A percentile compares a stretch with the other conserved stretches of the same genome.
Evolutionary conservation across 2,113 vertebrate species (phyloP).

Genomic region (Ceyx cyanopectus): DNA sequence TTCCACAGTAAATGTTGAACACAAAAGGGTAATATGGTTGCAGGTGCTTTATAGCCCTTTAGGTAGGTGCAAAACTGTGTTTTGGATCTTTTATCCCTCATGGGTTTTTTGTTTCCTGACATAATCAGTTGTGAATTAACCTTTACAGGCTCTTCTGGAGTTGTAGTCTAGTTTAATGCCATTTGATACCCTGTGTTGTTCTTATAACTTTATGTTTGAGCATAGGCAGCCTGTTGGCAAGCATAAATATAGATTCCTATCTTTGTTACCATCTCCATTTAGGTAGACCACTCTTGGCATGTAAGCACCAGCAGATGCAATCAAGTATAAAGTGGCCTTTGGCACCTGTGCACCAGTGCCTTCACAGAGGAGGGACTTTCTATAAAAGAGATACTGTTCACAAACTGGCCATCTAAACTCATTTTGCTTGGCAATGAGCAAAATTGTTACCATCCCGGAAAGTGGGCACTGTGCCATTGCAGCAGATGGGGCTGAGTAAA

Average conservation of each 20-base stretch:
- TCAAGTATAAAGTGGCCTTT: not conserved
- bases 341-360: not conserved
- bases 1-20: not conserved
- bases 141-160: not conserved
- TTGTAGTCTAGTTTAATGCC: not conserved
- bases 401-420: conserved; percentile 16
- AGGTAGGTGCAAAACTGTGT: not conserved
- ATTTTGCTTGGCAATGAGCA: conserved; percentile 32
- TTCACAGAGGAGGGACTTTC: not conserved
- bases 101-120: not conserved
- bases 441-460: not conserved
- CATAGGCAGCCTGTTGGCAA: not conserved
- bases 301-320: not conserved
- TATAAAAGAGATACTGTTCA: not conserved
- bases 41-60: not conserved
- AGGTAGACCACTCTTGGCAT: not conserved
- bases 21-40: not conserved
- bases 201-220: not conserved
- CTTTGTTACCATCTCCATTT: not conserved
- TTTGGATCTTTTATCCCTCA: not conserved
- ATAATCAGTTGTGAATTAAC: not conserved
- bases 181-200: not conserved
- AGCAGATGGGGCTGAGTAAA: conserved; percentile 49
- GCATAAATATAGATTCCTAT: not conserved
- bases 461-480: not conserved